Percentiles rank a stretch among this genome's conserved stretches.
Evolutionary conservation across 2,113 vertebrate genomes (phyloP).

Genomic region (Ardeotis arabs): DNA sequence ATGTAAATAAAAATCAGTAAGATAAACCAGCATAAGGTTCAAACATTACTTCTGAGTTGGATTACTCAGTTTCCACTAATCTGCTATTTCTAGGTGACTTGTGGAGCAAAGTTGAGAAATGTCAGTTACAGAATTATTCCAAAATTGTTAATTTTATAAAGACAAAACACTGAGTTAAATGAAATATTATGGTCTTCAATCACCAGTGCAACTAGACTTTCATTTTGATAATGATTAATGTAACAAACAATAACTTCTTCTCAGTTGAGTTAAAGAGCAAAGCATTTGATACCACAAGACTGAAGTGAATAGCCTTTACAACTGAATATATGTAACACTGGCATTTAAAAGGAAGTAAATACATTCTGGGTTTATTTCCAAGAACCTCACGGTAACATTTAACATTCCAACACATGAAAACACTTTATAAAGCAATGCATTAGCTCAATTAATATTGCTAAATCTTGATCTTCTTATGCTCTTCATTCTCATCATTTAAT

Average conservation of each 20-base stretch:
- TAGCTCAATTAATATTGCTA: not conserved
- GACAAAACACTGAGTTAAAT: not conserved
- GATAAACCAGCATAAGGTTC: not conserved
- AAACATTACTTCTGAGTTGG: not conserved
- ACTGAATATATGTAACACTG: not conserved
- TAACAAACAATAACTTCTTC: not conserved
- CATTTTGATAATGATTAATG: not conserved
- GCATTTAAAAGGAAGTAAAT: conserved; percentile 19
- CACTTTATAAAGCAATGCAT: not conserved
- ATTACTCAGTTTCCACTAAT: not conserved
- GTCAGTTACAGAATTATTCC: not conserved
- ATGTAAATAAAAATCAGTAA: not conserved
- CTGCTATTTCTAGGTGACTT: not conserved
- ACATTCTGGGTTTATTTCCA: not conserved
- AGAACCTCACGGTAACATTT: not conserved
- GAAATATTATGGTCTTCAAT: not conserved
- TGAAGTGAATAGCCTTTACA: not conserved
- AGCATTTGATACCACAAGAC: not conserved
- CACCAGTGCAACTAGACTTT: not conserved
- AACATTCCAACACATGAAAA: not conserved
- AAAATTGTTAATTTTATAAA: not conserved
- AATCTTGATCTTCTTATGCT: not conserved
- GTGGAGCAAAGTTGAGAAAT: not conserved
- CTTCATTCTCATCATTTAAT: not conserved
- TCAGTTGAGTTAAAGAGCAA: not conserved